These are phyloP conservation scores for Typhlichthys subterraneus DNA, from an alignment of 2,797 vertebrate species.

Conservation along the genomic window DNA sequence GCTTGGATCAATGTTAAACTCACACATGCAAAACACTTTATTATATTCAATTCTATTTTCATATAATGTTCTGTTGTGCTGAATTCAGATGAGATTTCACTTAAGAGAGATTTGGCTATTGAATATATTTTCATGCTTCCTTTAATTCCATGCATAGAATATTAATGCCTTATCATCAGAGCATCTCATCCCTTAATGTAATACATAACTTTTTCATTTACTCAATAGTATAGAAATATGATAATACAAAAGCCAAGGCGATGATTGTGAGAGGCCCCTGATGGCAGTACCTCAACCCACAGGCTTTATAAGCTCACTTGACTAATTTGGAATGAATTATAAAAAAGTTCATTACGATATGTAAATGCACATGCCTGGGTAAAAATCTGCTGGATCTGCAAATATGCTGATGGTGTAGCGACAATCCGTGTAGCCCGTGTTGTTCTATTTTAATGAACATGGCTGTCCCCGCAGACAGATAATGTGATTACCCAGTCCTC, in stretches of 20 bases:
- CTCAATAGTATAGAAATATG: conserved; percentile 20
- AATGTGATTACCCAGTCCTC: conserved; percentile 78
- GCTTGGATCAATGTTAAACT: conserved; percentile 44
- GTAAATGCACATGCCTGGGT: conserved; percentile 68
- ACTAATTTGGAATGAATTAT: conserved; percentile 75
- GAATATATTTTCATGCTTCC: neutral
- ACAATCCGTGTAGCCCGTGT: conserved; percentile 57
- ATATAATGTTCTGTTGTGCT: no score
- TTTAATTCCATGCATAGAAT: conserved; percentile 43
- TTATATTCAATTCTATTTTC: conserved; percentile 4
- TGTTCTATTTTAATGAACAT: conserved; percentile 82
- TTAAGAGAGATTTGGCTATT: no score
- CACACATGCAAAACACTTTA: conserved; percentile 32
- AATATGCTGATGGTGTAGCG: conserved; percentile 75
- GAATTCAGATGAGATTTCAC: no score
- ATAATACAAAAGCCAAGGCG: conserved; percentile 31
- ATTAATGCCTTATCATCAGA: conserved; percentile 40
- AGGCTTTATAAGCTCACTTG: conserved; percentile 70
- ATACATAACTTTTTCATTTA: conserved; percentile 45
- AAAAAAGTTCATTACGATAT: conserved; percentile 79
- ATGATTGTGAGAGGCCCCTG: conserved; percentile 34
- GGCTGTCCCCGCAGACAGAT: conserved; percentile 76
- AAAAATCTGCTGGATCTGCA: conserved; percentile 75
- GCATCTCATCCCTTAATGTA: conserved; percentile 23
- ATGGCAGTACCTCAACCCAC: conserved; percentile 55